Conservation (phyloP, 2,888 invertebrate genomes). For the Spialia ferax region DNA sequence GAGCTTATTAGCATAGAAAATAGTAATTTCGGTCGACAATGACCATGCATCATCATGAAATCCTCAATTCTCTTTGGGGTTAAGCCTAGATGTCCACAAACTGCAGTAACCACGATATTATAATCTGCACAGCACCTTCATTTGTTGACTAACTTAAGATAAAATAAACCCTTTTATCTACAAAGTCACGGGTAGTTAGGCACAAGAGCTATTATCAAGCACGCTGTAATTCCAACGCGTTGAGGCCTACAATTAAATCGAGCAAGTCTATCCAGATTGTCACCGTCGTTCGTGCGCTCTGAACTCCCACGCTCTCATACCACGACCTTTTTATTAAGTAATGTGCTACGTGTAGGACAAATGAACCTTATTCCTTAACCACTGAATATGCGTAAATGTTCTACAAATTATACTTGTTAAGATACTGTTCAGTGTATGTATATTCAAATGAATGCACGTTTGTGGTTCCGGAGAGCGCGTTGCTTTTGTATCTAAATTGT, state of each 20-base stretch:
- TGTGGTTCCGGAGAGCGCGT: conserved; percentile 6
- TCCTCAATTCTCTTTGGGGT: background rate
- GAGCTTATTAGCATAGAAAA: background rate
- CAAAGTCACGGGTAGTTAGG: conserved; percentile 7
- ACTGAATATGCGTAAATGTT: conserved; percentile 35
- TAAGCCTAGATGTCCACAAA: background rate
- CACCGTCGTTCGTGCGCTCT: conserved; percentile 64
- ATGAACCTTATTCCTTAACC: conserved; percentile 35
- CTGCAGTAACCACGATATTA: background rate
- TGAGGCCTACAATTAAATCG: conserved; percentile 64
- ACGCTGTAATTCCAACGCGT: conserved; percentile 25
- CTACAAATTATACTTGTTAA: conserved; percentile 46
- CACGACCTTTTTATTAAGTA: conserved; percentile 63
- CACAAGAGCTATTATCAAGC: conserved; percentile 19
- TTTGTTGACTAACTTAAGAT: background rate
- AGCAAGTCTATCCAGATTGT: conserved; percentile 64
- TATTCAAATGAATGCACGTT: conserved; percentile 19
- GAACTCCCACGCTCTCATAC: conserved; percentile 69
- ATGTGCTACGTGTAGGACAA: conserved; percentile 28
- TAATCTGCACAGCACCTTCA: background rate
- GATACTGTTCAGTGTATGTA: conserved; percentile 44
- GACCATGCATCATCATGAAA: no score
- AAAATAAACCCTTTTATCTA: background rate
- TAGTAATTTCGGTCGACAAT: background rate
- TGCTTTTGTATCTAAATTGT: conserved; percentile 33